Percentiles rank a stretch among this genome's conserved stretches.
phyloP scores from a whole-genome alignment of 1,140 invertebrate species.

The Drosophila navojoa region DNA sequence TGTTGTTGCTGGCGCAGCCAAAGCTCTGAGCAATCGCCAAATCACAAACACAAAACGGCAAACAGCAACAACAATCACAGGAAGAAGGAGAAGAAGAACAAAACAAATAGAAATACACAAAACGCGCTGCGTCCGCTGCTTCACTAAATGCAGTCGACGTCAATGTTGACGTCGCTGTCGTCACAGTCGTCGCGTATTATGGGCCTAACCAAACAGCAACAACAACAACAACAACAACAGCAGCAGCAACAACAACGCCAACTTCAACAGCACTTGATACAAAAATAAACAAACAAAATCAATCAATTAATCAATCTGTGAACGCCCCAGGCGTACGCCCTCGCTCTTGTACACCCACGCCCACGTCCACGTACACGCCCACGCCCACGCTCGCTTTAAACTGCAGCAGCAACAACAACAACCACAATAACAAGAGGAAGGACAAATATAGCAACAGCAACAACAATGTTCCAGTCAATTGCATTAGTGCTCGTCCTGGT shows the following conservation, averaged over 20 bases:
- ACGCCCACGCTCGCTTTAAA: slow-evolving; percentile 41
- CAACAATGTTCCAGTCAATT: slow-evolving; percentile 67
- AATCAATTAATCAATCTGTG: slow-evolving; percentile 81
- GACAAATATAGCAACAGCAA: slow-evolving; percentile 3
- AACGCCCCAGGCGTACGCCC: slow-evolving; percentile 52
- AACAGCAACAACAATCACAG: slow-evolving; percentile 15
- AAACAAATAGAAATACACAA: slow-evolving; percentile 18
- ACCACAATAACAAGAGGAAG: background rate
- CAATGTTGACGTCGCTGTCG: slow-evolving; percentile 33
- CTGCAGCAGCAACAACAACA: slow-evolving; percentile 24
- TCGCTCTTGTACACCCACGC: slow-evolving; percentile 40
- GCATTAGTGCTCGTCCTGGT: slow-evolving; percentile 55
- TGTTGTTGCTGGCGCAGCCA: slow-evolving; percentile 20
- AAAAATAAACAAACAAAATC: slow-evolving; percentile 82
- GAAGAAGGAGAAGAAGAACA: background rate
- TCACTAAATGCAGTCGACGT: slow-evolving; percentile 53
- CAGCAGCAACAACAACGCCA: slow-evolving; percentile 29
- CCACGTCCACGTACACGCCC: slow-evolving; percentile 48
- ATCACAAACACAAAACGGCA: slow-evolving; percentile 9
- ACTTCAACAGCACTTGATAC: slow-evolving; percentile 66
- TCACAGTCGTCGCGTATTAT: slow-evolving; percentile 47
- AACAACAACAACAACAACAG: slow-evolving; percentile 19
- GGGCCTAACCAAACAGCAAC: slow-evolving; percentile 30
- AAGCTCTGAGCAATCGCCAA: slow-evolving; percentile 22
- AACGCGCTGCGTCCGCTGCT: slow-evolving; percentile 31